Conservation (phyloP, 2,113 vertebrate genomes). For the Argyrosomus japonicus region DNA sequence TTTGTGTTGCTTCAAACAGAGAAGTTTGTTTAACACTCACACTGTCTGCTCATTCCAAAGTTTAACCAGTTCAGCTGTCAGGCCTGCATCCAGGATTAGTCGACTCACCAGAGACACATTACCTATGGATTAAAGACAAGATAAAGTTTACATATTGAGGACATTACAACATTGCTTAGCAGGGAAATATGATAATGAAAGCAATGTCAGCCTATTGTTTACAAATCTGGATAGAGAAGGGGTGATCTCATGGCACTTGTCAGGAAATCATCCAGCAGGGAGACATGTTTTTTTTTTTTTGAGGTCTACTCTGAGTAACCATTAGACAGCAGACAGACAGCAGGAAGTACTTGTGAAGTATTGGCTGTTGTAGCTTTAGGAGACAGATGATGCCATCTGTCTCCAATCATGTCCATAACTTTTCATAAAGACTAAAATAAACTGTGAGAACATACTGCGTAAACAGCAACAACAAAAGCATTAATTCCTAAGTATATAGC, state of each 20-base stretch:
- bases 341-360: conserved; percentile 28
- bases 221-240: background rate
- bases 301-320: conserved; percentile 18
- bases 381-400: conserved; percentile 22
- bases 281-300: conserved; percentile 27
- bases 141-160: conserved; percentile 34
- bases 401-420: background rate
- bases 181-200: conserved; percentile 15
- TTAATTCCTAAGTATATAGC: conserved; percentile 34
- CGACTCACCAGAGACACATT: conserved; percentile 91
- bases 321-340: conserved; percentile 19
- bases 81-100: conserved; percentile 93
- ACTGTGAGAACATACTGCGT: background rate
- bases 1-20: conserved; percentile 6
- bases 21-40: conserved; percentile 83
- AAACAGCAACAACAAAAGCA: conserved; percentile 27
- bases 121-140: conserved; percentile 82
- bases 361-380: conserved; percentile 24
- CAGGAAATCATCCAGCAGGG: conserved; percentile 41
- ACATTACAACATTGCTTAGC: background rate
- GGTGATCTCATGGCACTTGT: conserved; percentile 24
- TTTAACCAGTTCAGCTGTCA: conserved; percentile 92
- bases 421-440: conserved; percentile 16
- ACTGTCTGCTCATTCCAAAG: conserved; percentile 91
- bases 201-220: conserved; percentile 22